Evolutionary conservation across 2,797 vertebrate genomes (phyloP).

Genomic region (Tadarida brasiliensis): DNA sequence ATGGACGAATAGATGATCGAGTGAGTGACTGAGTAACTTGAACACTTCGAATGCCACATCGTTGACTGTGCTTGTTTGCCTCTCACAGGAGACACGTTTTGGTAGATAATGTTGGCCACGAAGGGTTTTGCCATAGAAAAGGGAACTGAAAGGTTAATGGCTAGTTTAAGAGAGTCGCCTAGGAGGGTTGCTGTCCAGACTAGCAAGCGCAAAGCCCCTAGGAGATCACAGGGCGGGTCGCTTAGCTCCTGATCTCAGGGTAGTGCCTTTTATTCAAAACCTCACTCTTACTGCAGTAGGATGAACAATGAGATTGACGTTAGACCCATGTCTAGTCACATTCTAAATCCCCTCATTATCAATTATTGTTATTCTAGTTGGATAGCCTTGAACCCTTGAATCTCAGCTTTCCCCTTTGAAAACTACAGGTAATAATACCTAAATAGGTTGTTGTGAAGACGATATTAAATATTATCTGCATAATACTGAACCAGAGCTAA

Average conservation of each 20-base stretch:
- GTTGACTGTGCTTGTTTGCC: background rate
- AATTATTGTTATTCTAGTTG: background rate
- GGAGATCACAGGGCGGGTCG: background rate
- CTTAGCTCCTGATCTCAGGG: background rate
- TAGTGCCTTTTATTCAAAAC: background rate
- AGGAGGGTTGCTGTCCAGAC: background rate
- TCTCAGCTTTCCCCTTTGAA: background rate
- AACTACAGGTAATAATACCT: background rate
- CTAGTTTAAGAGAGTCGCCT: background rate
- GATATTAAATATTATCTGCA: background rate
- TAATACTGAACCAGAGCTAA: background rate
- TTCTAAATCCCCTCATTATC: slow-evolving; percentile 11
- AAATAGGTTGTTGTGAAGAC: background rate
- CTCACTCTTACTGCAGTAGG: background rate
- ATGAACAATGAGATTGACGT: background rate
- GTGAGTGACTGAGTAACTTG: background rate
- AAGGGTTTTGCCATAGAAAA: background rate
- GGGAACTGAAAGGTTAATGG: background rate
- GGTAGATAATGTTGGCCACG: background rate
- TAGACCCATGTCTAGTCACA: background rate
- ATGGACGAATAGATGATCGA: background rate
- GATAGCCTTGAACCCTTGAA: background rate
- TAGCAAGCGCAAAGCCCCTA: background rate
- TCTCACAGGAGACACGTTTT: background rate
- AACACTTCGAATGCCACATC: background rate